phyloP scores from a whole-genome alignment of 2,797 vertebrate species.

The Anguilla anguilla region DNA sequence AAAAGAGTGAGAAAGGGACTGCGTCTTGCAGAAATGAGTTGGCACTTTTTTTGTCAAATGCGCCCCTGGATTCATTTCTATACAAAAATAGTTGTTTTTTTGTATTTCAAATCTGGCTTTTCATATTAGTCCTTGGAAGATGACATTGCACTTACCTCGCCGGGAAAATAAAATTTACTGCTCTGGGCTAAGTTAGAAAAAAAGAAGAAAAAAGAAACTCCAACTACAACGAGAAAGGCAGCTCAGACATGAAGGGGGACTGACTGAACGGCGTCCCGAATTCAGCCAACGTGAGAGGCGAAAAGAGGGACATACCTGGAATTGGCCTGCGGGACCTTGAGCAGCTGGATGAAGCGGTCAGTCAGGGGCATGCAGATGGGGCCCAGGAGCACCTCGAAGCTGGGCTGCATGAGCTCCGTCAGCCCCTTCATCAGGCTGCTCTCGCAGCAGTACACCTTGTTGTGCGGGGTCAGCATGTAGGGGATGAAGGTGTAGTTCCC shows the following conservation, averaged over 20 bases:
- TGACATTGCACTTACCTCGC: neutral
- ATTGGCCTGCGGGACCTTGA: conserved; percentile 88
- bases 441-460: conserved; percentile 96
- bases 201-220: neutral
- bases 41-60: neutral
- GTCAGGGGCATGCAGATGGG: conserved; percentile 94
- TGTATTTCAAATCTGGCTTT: neutral
- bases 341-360: conserved; percentile 90
- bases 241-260: neutral
- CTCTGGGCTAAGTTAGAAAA: neutral
- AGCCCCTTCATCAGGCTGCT: conserved; percentile 93
- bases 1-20: too few species aligned
- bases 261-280: neutral
- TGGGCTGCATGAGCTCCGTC: conserved; percentile 94
- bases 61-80: neutral
- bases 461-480: conserved; percentile 96
- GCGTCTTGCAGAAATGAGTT: too few species aligned
- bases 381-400: conserved; percentile 90
- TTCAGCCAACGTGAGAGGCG: neutral
- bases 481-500: conserved; percentile 95
- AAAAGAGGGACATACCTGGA: conserved; percentile 78
- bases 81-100: neutral
- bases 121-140: neutral
- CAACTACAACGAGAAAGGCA: too few species aligned
- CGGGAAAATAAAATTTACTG: neutral